These are phyloP conservation scores for Hydroisotoma schaefferi DNA, from an alignment of 2,888 invertebrate species.

Conservation along the genomic window DNA sequence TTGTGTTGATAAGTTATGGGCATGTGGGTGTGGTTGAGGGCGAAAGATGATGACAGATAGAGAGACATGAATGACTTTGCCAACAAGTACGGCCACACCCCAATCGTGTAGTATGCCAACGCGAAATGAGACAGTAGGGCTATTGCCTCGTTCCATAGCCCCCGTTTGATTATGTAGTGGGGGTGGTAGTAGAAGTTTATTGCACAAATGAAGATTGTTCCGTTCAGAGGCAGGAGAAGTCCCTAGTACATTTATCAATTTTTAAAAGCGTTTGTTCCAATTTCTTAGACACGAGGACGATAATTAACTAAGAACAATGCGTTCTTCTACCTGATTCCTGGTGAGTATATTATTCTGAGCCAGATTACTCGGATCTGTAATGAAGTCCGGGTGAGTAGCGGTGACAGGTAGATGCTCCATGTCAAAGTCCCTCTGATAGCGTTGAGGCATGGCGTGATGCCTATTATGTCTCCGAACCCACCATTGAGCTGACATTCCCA, in stretches of 20 bases:
- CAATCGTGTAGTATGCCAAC: conserved; percentile 17
- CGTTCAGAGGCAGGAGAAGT: conserved; percentile 25
- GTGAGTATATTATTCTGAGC: conserved; percentile 29
- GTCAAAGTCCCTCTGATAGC: conserved; percentile 30
- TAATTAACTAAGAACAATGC: background rate
- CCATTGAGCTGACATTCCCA: conserved; percentile 29
- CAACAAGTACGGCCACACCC: conserved; percentile 28
- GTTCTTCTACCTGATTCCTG: conserved; percentile 16
- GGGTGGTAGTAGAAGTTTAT: conserved; percentile 37
- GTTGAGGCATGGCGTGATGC: conserved; percentile 32
- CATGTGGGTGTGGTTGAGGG: conserved; percentile 29
- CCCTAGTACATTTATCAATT: conserved; percentile 2
- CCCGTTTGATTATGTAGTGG: conserved; percentile 28
- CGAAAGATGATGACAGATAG: conserved; percentile 28
- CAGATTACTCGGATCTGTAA: conserved; percentile 23
- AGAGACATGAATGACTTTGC: conserved; percentile 25
- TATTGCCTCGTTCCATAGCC: conserved; percentile 22
- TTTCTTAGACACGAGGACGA: background rate
- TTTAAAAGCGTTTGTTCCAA: background rate
- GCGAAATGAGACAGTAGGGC: conserved; percentile 21
- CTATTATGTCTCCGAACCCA: conserved; percentile 28
- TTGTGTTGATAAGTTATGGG: conserved; percentile 26
- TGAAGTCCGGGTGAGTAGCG: conserved; percentile 26
- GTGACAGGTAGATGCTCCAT: conserved; percentile 31
- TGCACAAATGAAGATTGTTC: conserved; percentile 31